Conservation (phyloP, 53 echinoderm and acorn worm genomes). For the Holothuria scabra region DNA sequence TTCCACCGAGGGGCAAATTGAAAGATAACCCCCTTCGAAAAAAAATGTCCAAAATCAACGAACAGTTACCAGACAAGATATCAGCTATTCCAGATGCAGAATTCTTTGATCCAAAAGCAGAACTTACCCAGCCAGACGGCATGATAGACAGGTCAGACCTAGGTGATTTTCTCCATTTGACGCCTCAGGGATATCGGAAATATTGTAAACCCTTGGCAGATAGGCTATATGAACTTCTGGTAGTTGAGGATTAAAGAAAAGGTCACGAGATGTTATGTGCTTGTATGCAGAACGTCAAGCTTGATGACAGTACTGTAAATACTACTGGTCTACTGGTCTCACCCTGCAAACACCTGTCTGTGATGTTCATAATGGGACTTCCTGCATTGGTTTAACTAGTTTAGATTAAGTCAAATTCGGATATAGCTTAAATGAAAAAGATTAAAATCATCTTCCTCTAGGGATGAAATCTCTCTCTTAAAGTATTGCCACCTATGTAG, state of each 20-base stretch:
- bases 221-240: slow-evolving; percentile 68
- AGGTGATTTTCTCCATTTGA: slow-evolving; percentile 89
- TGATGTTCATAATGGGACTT: no score
- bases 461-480: no score
- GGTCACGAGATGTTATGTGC: not conserved
- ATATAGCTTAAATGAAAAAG: no score
- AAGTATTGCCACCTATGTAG: no score
- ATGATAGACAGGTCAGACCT: slow-evolving; percentile 77
- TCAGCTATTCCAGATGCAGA: slow-evolving; percentile 66
- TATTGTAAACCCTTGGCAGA: slow-evolving; percentile 73
- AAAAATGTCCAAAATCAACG: slow-evolving; percentile 76
- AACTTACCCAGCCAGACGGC: slow-evolving; percentile 81
- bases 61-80: slow-evolving; percentile 51
- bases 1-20: slow-evolving; percentile 86
- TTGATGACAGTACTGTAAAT: not conserved
- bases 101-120: slow-evolving; percentile 59
- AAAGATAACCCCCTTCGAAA: slow-evolving; percentile 83
- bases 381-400: no score
- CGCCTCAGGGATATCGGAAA: slow-evolving; percentile 77
- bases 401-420: no score
- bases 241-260: slow-evolving; percentile 20
- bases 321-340: no score
- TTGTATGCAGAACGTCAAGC: no score
- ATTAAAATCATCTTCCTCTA: no score
- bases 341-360: no score